Conservation (phyloP, 2,888 invertebrate genomes). For the Apamea anceps region DNA sequence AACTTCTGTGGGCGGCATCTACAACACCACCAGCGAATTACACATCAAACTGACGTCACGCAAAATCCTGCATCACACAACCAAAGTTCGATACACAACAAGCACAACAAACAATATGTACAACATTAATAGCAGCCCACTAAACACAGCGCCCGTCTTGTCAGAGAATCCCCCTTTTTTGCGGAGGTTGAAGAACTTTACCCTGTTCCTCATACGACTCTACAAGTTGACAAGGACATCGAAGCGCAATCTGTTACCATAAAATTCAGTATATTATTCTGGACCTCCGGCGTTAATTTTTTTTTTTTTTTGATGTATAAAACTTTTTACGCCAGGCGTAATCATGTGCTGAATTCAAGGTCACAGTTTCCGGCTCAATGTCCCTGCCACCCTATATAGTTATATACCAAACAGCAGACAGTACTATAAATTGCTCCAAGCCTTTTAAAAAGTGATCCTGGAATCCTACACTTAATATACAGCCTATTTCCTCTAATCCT, state of each 20-base stretch:
- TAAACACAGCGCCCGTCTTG: background rate
- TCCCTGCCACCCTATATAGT: too few relatives aligned
- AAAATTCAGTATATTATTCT: too few relatives aligned
- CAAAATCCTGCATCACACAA: background rate
- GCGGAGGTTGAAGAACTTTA: background rate
- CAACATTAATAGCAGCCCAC: background rate
- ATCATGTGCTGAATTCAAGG: too few relatives aligned
- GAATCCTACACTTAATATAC: conserved; percentile 44
- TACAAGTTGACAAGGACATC: background rate
- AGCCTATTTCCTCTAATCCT: conserved; percentile 53
- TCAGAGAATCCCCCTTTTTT: background rate
- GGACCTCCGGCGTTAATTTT: too few relatives aligned
- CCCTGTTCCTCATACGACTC: background rate
- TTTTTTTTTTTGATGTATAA: too few relatives aligned
- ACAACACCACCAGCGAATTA: background rate
- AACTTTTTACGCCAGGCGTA: too few relatives aligned
- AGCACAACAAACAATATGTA: background rate
- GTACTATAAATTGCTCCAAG: background rate
- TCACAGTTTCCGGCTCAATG: too few relatives aligned
- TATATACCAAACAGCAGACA: background rate
- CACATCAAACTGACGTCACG: background rate
- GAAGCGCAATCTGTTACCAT: too few relatives aligned
- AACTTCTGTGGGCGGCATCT: background rate
- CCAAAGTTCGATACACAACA: background rate
- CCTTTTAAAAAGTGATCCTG: conserved; percentile 28